A percentile compares a stretch with the other conserved stretches of the same genome.
Evolutionary conservation across 2,797 vertebrate genomes (phyloP).

Genomic region (Microctenopoma lineatum): DNA sequence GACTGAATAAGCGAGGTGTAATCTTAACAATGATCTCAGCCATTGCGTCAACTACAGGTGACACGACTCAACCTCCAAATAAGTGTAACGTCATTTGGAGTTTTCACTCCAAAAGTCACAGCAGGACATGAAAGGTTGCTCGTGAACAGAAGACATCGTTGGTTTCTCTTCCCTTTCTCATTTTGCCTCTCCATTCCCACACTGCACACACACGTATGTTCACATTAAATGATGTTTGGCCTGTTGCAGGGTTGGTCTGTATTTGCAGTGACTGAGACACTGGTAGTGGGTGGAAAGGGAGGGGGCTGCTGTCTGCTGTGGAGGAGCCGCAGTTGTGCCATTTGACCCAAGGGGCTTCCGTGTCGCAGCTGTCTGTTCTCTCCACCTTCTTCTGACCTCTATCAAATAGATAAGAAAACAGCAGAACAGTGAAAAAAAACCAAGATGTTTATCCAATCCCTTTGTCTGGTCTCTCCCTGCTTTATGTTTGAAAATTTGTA

Average conservation of each 20-base stretch:
- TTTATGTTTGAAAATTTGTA: conserved; percentile 16
- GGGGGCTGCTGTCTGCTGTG: conserved; percentile 43
- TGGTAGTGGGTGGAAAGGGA: conserved; percentile 30
- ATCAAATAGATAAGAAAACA: conserved; percentile 35
- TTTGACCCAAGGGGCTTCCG: conserved; percentile 59
- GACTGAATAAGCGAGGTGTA: neutral
- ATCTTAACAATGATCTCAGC: neutral
- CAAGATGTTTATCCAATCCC: neutral
- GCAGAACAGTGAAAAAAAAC: neutral
- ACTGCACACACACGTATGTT: conserved; percentile 25
- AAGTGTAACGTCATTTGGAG: neutral
- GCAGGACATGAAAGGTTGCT: conserved; percentile 61
- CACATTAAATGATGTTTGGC: conserved; percentile 75
- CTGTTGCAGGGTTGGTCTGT: conserved; percentile 67
- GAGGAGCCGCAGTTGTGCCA: conserved; percentile 44
- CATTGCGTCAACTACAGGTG: too few relatives aligned
- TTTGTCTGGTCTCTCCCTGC: neutral
- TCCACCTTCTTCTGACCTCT: conserved; percentile 71
- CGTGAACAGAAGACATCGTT: conserved; percentile 80
- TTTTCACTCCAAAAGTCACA: conserved; percentile 30
- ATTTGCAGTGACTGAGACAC: conserved; percentile 52
- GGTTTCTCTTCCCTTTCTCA: conserved; percentile 41
- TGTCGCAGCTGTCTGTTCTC: conserved; percentile 54
- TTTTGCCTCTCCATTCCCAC: conserved; percentile 18
- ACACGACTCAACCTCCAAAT: too few relatives aligned